Conservation (phyloP, 1,140 invertebrate genomes). For the Pogonomyrmex californicus region DNA sequence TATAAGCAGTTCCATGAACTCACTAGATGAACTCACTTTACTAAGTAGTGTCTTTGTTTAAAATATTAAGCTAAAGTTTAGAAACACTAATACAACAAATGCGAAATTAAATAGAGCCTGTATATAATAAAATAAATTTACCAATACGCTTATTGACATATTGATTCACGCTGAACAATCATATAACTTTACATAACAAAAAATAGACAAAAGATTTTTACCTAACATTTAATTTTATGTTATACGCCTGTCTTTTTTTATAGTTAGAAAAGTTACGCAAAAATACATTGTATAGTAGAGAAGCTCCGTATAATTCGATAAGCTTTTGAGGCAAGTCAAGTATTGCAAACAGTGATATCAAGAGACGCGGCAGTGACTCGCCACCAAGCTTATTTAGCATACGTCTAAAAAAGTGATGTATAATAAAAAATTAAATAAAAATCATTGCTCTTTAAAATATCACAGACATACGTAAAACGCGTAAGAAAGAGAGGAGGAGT, state of each 20-base stretch:
- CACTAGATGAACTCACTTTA: background rate
- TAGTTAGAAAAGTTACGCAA: conserved; percentile 19
- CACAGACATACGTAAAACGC: conserved; percentile 53
- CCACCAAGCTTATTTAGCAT: background rate
- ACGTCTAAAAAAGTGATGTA: conserved; percentile 15
- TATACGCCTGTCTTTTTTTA: conserved; percentile 38
- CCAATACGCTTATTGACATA: background rate
- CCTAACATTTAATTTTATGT: conserved; percentile 41
- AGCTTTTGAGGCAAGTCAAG: conserved; percentile 4
- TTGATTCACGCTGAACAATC: conserved; percentile 21
- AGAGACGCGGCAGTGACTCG: no score
- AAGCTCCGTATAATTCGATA: conserved; percentile 8
- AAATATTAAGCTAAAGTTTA: background rate
- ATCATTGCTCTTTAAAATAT: conserved; percentile 52
- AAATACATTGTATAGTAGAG: conserved; percentile 43
- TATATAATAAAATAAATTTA: background rate
- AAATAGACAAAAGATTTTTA: conserved; percentile 36
- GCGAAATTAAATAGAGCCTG: background rate
- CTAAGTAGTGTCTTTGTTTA: background rate
- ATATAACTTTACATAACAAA: conserved; percentile 37
- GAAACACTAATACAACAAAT: conserved; percentile 11
- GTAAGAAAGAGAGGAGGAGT: conserved; percentile 33
- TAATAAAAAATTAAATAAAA: conserved; percentile 57
- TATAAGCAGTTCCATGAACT: background rate
- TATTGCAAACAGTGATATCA: conserved; percentile 21